Base-by-base conservation (phyloP, 2,113 vertebrate genomes). In the Sialia sialis region DNA sequence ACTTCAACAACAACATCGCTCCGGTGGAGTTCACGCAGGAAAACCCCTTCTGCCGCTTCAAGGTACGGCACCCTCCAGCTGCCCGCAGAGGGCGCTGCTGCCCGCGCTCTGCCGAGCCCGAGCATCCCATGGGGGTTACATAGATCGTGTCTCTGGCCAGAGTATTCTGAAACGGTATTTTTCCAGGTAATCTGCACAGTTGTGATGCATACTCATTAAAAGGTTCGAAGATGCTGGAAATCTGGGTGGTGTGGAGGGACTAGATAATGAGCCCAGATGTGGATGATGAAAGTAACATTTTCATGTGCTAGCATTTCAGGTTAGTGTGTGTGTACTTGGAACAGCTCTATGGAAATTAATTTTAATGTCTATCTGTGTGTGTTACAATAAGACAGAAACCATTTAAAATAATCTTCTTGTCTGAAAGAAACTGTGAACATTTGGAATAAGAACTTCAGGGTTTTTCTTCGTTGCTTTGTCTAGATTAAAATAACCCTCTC, bases 1-100 rank as follows among this genome's bases (percentile, higher is more conserved):
- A 98, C 97, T 99, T 98, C 97, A 98, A 98, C 97, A 99, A 98
- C 95, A 99, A 98, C 96, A 98, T 98, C 8, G 98, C 98, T 11
- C 98, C 99, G 0, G 99, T 99, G 83, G 99, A 99, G 76, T 99
- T 99, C 91, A 99, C 98, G 0, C 99, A 98, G 96, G 99, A 99
- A 96, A 99, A 99, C 95, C 98, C 98, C 20, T 99, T 99, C 95
- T 99, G 99, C 97, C 97, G 99, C 81, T 99, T 99, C 97, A 99
- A 99, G 99, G 99, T 99, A 97, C 7, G 84, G 29, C 55, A 0
- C 30, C 44, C 19, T n/a, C 48, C 41, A 38, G 0, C 34, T 62
- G 29, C 60, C 66, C 30, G 1, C 26, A 23, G 11, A 22, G 13
- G 49, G 44, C 18, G 39, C 38, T 29, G 21, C 5, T 69, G 58